These are phyloP conservation scores for Theonella swinhoei DNA, from an alignment of 37 sponge, comb jelly and placozoan species.

Conservation along the genomic window DNA sequence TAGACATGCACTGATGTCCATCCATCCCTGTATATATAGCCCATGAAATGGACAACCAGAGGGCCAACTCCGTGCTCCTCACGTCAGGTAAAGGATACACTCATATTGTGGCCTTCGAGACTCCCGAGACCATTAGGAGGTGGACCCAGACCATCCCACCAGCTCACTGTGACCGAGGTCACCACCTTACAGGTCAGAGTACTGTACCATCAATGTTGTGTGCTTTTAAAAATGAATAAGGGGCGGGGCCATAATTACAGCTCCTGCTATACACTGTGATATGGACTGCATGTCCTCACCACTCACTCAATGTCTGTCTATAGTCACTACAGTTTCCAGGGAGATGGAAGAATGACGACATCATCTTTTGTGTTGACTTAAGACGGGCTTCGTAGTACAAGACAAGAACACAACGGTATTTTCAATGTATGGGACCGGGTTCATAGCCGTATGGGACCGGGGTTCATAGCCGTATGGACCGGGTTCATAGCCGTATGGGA, in stretches of 20 bases:
- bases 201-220: no score
- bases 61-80: slow-evolving; percentile 28
- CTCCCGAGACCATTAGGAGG: not conserved
- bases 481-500: no score
- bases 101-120: slow-evolving; percentile 56
- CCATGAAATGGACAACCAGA: slow-evolving; percentile 21
- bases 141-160: not conserved
- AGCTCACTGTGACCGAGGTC: not conserved
- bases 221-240: not conserved
- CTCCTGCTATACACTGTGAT: not conserved
- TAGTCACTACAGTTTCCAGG: slow-evolving; percentile 25
- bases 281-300: not conserved
- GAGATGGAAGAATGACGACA: slow-evolving; percentile 7
- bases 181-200: not conserved
- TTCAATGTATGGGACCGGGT: not conserved
- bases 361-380: slow-evolving; percentile 28
- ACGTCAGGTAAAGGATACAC: slow-evolving; percentile 36
- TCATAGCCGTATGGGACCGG: no score
- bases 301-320: not conserved
- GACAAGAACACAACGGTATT: slow-evolving; percentile 9
- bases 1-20: no score
- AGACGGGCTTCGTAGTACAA: slow-evolving; percentile 22
- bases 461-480: no score
- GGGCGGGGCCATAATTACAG: not conserved
- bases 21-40: not conserved